Conservation (phyloP, 2,888 invertebrate species). For the Dusona sp. region DNA sequence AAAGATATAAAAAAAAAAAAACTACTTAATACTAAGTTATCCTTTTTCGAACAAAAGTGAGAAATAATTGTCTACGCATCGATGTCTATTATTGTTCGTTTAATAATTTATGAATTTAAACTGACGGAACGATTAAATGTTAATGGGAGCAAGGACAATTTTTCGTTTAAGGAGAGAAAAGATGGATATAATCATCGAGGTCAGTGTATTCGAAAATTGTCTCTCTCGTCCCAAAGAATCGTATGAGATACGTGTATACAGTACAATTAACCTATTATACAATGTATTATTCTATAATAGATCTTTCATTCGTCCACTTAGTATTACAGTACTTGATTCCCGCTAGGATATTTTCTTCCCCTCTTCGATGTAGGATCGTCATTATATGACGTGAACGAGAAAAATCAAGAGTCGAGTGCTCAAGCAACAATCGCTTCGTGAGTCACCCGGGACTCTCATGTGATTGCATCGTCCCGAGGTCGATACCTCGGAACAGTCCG, state of each 20-base stretch:
- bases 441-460: constrained; percentile 50
- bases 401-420: constrained; percentile 39
- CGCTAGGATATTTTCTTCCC: constrained; percentile 42
- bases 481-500: constrained; percentile 43
- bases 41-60: neutral
- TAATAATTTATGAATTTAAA: constrained; percentile 19
- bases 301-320: constrained; percentile 53
- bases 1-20: neutral
- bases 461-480: constrained; percentile 43
- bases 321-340: constrained; percentile 52
- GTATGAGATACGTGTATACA: constrained; percentile 14
- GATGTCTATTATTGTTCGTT: neutral
- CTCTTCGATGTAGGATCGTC: constrained; percentile 62
- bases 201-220: constrained; percentile 47
- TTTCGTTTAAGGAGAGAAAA: constrained; percentile 43
- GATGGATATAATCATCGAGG: constrained; percentile 63
- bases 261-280: constrained; percentile 61
- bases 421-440: constrained; percentile 61
- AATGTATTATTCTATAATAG: constrained; percentile 63
- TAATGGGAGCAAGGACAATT: constrained; percentile 56
- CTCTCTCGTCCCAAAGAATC: constrained; percentile 27
- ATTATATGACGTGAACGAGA: constrained; percentile 45
- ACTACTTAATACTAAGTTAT: neutral
- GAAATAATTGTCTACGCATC: neutral
- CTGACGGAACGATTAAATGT: constrained; percentile 41